phyloP scores from a whole-genome alignment of 2,888 invertebrate genomes.

The Noctua janthina region DNA sequence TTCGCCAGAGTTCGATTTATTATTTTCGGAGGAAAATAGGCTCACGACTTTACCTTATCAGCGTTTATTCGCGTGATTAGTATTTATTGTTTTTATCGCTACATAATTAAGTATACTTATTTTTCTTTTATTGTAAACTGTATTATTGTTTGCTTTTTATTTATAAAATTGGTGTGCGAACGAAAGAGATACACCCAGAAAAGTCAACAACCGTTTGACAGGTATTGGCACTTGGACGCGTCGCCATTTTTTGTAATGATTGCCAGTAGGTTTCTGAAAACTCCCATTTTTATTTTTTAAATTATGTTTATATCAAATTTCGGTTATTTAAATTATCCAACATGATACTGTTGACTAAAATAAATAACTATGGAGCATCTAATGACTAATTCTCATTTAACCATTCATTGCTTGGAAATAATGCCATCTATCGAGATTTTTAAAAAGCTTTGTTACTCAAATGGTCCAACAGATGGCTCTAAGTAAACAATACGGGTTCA shows the following conservation, averaged over 20 bases:
- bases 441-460: background rate
- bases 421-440: slow-evolving; percentile 13
- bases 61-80: slow-evolving; percentile 33
- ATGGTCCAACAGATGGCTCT: slow-evolving; percentile 9
- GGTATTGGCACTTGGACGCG: slow-evolving; percentile 69
- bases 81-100: slow-evolving; percentile 39
- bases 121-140: slow-evolving; percentile 29
- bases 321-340: too few relatives aligned
- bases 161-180: slow-evolving; percentile 53
- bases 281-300: slow-evolving; percentile 33
- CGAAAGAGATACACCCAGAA: slow-evolving; percentile 72
- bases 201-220: slow-evolving; percentile 89
- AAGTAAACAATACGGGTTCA: background rate
- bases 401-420: rapidly evolving
- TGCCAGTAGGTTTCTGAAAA: slow-evolving; percentile 55
- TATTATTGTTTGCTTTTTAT: slow-evolving; percentile 41
- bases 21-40: slow-evolving; percentile 55
- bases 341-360: background rate
- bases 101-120: slow-evolving; percentile 40
- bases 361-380: too few relatives aligned
- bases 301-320: background rate
- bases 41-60: slow-evolving; percentile 30
- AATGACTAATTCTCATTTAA: too few relatives aligned
- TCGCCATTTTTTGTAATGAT: slow-evolving; percentile 75
- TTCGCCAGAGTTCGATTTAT: slow-evolving; percentile 58